Evolutionary conservation across 2,113 vertebrate species (phyloP), one percentile per base, ranked within the genome.

Genomic region (Pantherophis guttatus): DNA sequence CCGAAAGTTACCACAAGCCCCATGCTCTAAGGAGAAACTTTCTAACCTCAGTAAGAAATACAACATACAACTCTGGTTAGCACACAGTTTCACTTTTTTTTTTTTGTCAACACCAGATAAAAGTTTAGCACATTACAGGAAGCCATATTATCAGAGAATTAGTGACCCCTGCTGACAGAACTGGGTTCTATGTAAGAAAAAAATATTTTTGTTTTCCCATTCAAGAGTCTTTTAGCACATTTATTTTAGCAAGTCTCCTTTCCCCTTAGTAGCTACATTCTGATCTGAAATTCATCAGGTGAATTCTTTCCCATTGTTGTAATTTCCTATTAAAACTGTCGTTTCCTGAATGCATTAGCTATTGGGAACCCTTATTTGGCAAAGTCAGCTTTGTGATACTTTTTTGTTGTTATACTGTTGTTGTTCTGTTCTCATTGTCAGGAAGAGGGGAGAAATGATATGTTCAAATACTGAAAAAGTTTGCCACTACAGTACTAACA

Each of bases 151-250:
- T 29, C 21, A 24, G 13, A n/a, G 26, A 70, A 87, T 29, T 70
- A 90, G 58, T 75, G 85, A 87, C 92, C 58, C 59, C 92, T 91
- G 85, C 85, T 93, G 85, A 55, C 89, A n/a, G n/a, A 91, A 75
- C 39, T 23, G 29, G 8, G 17, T 24, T 55, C 87, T 57, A 55
- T 62, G 23, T 29, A 33, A 62, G 9, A 26, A 62, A 62, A 62
- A 59, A 59, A 59, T 5, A 62, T 26, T 24, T 62, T 58, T 59
- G 23, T 59, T 59, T 59, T 59, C 39, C 75, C 7, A 11, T 54
- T 53, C 24, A 29, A n/a, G 15, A 54, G 15, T 39, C n/a, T 5
- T 55, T 91, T 91, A 89, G n/a, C 29, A 85, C 44, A 7, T 59
- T 50, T 39, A 17, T 59, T 48, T 50, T 58, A 8, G 57, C 23